These are phyloP conservation scores for Stenopsyche tienmushanensis DNA, from an alignment of 1,140 invertebrate genomes.

Conservation along the genomic window DNA sequence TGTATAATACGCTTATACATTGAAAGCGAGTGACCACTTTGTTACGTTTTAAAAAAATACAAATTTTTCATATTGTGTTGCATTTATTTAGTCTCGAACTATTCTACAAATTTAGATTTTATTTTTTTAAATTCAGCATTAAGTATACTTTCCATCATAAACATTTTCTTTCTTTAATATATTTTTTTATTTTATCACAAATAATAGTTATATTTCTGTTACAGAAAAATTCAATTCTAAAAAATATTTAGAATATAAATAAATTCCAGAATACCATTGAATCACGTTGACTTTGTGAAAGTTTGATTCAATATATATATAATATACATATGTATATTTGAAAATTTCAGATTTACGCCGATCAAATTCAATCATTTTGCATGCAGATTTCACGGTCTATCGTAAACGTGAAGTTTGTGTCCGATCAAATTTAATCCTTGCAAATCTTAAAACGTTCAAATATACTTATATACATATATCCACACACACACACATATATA, in stretches of 20 bases:
- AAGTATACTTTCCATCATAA: conserved; percentile 18
- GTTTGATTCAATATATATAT: neutral
- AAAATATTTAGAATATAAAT: conserved; percentile 29
- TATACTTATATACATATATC: too few species aligned
- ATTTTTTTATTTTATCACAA: conserved; percentile 16
- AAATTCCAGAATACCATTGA: neutral
- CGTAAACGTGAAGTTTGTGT: too few species aligned
- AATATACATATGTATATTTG: neutral
- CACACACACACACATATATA: too few species aligned
- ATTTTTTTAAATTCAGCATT: neutral
- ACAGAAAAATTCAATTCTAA: conserved; percentile 31
- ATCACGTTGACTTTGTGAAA: neutral
- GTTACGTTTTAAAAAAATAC: conserved; percentile 14
- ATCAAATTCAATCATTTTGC: neutral
- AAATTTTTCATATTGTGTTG: neutral
- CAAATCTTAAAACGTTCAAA: too few species aligned
- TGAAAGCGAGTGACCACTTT: neutral
- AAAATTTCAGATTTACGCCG: neutral
- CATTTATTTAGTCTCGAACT: too few species aligned
- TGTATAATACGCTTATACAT: neutral
- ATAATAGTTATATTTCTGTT: conserved; percentile 25
- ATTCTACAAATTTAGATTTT: neutral
- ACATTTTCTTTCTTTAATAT: conserved; percentile 4
- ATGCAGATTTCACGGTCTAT: neutral
- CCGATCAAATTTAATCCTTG: too few species aligned